phyloP scores from a whole-genome alignment of 2,113 vertebrate genomes.

The Fregetta grallaria region DNA sequence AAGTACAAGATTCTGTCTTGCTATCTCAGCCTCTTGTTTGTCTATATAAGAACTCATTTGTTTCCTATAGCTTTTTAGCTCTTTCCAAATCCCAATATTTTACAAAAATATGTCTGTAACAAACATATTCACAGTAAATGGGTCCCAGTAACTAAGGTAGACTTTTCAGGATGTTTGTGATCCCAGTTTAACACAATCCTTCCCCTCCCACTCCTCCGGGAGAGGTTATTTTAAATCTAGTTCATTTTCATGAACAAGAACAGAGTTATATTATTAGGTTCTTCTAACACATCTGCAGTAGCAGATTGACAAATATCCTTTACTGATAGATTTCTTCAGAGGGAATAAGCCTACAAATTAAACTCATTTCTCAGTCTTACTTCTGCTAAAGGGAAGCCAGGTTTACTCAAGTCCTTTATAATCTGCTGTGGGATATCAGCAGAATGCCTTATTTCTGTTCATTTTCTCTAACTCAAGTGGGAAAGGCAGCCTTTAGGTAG shows the following conservation, averaged over 20 bases:
- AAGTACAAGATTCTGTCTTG: background rate
- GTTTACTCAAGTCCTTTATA: background rate
- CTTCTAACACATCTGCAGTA: background rate
- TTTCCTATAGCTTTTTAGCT: background rate
- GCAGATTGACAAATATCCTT: background rate
- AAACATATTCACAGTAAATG: background rate
- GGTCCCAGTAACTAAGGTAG: background rate
- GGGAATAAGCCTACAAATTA: background rate
- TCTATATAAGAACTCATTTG: background rate
- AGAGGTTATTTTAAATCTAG: slow-evolving; percentile 48
- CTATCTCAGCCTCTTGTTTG: background rate
- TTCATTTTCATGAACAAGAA: slow-evolving; percentile 1
- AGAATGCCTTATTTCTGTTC: background rate
- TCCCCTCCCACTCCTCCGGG: background rate
- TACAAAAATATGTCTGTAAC: background rate
- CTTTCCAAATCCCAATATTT: background rate
- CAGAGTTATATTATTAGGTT: background rate
- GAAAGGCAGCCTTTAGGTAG: background rate
- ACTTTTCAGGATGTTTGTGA: background rate
- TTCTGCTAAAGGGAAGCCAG: background rate
- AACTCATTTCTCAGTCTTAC: background rate
- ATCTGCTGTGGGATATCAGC: background rate
- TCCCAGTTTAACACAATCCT: background rate
- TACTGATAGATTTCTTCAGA: background rate
- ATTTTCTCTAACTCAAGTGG: background rate